Percentiles rank a stretch among this genome's conserved stretches.
Conservation (phyloP, 2,888 invertebrate genomes). For the Norana najaformis region DNA sequence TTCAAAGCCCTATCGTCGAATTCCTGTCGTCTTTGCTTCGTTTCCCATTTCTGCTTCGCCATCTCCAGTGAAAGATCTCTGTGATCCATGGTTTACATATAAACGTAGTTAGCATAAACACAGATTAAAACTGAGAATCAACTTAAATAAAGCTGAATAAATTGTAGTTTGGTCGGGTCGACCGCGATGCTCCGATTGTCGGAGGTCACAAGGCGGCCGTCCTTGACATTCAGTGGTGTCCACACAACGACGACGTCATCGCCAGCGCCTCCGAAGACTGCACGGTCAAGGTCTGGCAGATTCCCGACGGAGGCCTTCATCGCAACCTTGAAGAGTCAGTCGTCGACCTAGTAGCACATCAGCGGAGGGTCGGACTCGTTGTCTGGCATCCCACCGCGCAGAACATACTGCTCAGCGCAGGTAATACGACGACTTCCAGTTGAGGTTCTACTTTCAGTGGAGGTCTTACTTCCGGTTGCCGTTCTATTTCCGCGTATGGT, state of each 20-base stretch:
- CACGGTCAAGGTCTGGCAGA: constrained; percentile 83
- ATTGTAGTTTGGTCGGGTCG: constrained; percentile 73
- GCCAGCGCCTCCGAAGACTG: constrained; percentile 94
- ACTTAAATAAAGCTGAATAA: too few species aligned
- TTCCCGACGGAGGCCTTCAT: constrained; percentile 83
- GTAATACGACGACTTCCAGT: constrained; percentile 61
- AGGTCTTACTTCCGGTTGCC: too few species aligned
- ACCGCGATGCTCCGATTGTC: constrained; percentile 77
- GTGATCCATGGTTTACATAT: too few species aligned
- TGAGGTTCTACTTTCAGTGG: background rate
- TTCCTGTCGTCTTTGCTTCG: too few species aligned
- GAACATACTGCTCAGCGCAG: constrained; percentile 86
- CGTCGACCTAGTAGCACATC: constrained; percentile 85
- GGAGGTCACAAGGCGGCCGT: constrained; percentile 90
- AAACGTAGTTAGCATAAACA: too few species aligned
- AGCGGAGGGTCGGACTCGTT: constrained; percentile 84
- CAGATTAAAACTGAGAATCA: too few species aligned
- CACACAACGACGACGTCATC: constrained; percentile 93
- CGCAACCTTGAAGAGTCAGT: constrained; percentile 71
- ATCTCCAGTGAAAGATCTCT: too few species aligned
- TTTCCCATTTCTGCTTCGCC: too few species aligned
- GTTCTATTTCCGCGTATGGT: too few species aligned
- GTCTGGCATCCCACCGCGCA: constrained; percentile 93
- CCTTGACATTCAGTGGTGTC: constrained; percentile 92
- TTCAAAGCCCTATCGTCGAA: too few species aligned